Evolutionary conservation across 2,113 vertebrate species (phyloP).

Genomic region (Ictidomys tridecemlineatus): DNA sequence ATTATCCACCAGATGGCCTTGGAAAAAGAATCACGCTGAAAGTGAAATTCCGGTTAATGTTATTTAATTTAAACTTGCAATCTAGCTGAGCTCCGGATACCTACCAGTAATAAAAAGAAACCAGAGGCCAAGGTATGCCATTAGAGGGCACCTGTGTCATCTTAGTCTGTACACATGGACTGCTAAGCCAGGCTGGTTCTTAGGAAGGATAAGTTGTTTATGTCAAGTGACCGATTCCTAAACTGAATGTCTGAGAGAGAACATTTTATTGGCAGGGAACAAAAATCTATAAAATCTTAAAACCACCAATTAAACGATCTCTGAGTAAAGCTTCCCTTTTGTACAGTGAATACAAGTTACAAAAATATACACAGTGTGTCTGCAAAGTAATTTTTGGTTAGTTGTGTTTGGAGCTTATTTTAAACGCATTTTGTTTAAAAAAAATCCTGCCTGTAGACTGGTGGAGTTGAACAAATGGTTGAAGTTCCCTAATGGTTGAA

Average conservation of each 20-base stretch:
- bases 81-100: neutral
- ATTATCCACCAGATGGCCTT: neutral
- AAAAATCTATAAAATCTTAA: conserved; percentile 78
- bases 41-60: neutral
- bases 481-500: neutral
- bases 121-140: conserved; percentile 65
- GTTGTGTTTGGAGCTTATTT: neutral
- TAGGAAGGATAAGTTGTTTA: conserved; percentile 45
- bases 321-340: conserved; percentile 50
- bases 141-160: conserved; percentile 88
- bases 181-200: conserved; percentile 72
- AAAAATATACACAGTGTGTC: neutral
- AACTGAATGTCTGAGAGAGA: conserved; percentile 78
- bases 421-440: conserved; percentile 22
- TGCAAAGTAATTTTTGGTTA: neutral
- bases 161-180: conserved; percentile 71
- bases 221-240: conserved; percentile 57
- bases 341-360: neutral
- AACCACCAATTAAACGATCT: conserved; percentile 59
- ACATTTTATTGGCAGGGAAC: conserved; percentile 73
- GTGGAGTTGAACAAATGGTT: neutral
- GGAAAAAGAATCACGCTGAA: neutral
- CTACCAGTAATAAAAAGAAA: conserved; percentile 40
- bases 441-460: fast-evolving
- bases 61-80: neutral